Conservation (phyloP, 1,140 invertebrate genomes). For the Dendrolimus kikuchii region DNA sequence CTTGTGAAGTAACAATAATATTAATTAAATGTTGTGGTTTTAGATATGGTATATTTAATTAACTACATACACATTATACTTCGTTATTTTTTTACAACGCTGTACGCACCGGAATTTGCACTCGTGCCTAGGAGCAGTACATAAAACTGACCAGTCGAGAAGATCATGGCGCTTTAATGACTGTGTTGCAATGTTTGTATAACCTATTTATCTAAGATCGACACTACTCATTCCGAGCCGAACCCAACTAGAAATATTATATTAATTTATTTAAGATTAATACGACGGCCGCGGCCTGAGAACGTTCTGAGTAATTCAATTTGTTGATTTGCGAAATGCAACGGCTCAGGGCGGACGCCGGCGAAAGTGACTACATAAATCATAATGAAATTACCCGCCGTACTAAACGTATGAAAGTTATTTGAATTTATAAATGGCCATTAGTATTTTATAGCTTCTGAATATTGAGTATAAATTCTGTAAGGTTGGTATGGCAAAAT, state of each 20-base stretch:
- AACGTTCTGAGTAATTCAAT: too few species aligned
- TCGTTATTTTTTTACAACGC: background rate
- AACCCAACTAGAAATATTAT: background rate
- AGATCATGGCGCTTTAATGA: constrained; percentile 21
- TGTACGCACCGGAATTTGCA: background rate
- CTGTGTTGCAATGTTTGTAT: constrained; percentile 37
- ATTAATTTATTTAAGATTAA: too few species aligned
- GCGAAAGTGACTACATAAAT: constrained; percentile 6
- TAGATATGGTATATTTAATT: background rate
- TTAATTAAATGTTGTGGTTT: background rate
- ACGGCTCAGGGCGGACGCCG: too few species aligned
- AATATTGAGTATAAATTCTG: constrained; percentile 5
- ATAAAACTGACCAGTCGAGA: constrained; percentile 12
- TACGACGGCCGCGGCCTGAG: too few species aligned
- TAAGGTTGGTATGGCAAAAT: constrained; percentile 6
- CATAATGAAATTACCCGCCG: constrained; percentile 8
- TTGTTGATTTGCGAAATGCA: too few species aligned
- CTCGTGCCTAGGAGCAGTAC: background rate
- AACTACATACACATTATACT: background rate
- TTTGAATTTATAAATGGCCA: constrained; percentile 10
- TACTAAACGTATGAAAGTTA: constrained; percentile 11
- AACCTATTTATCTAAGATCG: constrained; percentile 26
- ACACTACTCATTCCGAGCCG: background rate
- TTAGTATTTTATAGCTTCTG: constrained; percentile 11
- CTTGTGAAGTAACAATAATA: constrained; percentile 1